phyloP scores from a whole-genome alignment of 2,113 vertebrate genomes.

The Isichthys henryi region DNA sequence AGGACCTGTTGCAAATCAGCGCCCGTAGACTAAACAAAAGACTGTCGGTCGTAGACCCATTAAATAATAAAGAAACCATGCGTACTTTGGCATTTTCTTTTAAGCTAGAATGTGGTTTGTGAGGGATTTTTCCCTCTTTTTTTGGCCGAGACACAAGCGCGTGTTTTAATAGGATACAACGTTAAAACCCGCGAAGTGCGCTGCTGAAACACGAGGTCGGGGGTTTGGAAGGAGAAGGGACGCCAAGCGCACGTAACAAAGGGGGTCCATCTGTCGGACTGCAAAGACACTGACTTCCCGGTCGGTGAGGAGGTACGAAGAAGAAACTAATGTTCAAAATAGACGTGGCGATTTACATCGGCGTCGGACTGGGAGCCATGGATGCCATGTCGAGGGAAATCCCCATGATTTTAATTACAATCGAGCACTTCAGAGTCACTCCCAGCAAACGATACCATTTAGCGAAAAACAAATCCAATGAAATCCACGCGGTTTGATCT shows the following conservation, averaged over 20 bases:
- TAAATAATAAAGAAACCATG: slow-evolving; percentile 38
- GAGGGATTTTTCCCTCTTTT: background rate
- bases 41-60: slow-evolving; percentile 35
- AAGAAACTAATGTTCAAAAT: background rate
- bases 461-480: background rate
- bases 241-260: slow-evolving; percentile 55
- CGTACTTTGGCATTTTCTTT: background rate
- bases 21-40: slow-evolving; percentile 73
- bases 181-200: slow-evolving; percentile 41
- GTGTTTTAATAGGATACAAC: background rate
- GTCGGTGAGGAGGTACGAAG: background rate
- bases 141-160: background rate
- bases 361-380: background rate
- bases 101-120: background rate
- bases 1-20: slow-evolving; percentile 71
- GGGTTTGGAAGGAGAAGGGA: slow-evolving; percentile 33
- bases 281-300: background rate
- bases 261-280: slow-evolving; percentile 44
- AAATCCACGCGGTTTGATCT: background rate
- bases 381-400: background rate
- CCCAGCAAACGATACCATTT: background rate
- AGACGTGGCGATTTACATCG: background rate
- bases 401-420: background rate
- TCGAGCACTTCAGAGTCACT: background rate
- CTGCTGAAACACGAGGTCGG: slow-evolving; percentile 62